Percentiles rank a stretch among this genome's conserved stretches.
Evolutionary conservation across 2,797 vertebrate species (phyloP).

Genomic region (Periparus ater): DNA sequence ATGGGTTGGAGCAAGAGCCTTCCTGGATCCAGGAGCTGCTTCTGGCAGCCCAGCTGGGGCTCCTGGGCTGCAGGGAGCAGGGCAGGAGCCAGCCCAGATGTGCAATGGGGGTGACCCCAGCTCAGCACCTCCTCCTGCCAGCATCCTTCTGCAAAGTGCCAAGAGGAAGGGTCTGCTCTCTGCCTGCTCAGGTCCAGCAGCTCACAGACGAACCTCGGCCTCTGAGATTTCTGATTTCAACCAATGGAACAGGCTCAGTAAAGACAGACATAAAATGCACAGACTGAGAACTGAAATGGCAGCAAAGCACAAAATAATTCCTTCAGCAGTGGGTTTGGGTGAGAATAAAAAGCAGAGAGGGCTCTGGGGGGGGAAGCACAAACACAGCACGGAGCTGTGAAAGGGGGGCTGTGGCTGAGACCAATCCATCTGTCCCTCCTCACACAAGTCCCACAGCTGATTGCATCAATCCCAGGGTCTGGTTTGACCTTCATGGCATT

Average conservation of each 20-base stretch:
- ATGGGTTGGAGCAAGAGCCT: not conserved
- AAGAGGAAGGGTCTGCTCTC: not conserved
- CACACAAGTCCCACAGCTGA: not conserved
- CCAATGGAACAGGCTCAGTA: not conserved
- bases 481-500: not conserved
- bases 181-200: not conserved
- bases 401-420: not conserved
- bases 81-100: not conserved
- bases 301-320: not conserved
- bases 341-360: not conserved
- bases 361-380: not conserved
- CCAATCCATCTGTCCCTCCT: not conserved
- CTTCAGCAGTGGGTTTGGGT: not conserved
- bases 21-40: not conserved
- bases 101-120: not conserved
- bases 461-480: not conserved
- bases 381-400: not conserved
- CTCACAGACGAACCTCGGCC: not conserved
- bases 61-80: not conserved
- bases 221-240: not conserved
- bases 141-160: accelerated
- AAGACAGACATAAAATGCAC: not conserved
- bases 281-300: not conserved
- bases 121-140: not conserved
- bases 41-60: not conserved